A percentile compares a stretch with the other conserved stretches of the same genome.
Conservation (phyloP, 2,797 vertebrate genomes). For the Erpetoichthys calabaricus region DNA sequence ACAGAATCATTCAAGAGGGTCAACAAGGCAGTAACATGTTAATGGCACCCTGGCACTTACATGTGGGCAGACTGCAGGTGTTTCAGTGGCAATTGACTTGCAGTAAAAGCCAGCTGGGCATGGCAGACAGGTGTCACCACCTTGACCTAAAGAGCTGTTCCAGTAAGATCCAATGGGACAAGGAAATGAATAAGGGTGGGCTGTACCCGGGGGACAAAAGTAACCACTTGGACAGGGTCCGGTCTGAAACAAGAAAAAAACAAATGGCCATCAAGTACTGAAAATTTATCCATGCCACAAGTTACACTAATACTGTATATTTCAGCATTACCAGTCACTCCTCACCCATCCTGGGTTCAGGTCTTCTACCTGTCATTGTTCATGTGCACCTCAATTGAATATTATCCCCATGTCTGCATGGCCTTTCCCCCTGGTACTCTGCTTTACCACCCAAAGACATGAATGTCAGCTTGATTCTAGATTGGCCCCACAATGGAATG, state of each 20-base stretch:
- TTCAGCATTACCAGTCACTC: neutral
- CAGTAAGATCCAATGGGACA: slow-evolving; percentile 60
- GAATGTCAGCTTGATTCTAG: no score
- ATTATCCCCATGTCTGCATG: no score
- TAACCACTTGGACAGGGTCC: slow-evolving; percentile 67
- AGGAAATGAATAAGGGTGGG: slow-evolving; percentile 57
- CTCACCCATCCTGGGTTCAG: no score
- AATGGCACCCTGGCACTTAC: slow-evolving; percentile 28
- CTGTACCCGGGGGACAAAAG: slow-evolving; percentile 63
- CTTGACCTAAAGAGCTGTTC: slow-evolving; percentile 45
- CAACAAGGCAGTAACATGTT: neutral
- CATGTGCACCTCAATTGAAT: no score
- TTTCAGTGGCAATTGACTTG: slow-evolving; percentile 39
- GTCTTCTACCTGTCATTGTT: no score
- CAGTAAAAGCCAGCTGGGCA: slow-evolving; percentile 65
- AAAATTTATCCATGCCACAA: neutral
- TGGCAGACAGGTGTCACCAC: slow-evolving; percentile 40
- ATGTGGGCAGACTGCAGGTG: slow-evolving; percentile 51
- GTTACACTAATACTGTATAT: neutral
- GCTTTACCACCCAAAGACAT: no score
- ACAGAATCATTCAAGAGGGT: neutral
- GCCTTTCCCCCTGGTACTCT: no score
- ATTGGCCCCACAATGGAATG: no score
- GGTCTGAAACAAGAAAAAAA: slow-evolving; percentile 41
- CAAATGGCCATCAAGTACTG: neutral